These are phyloP conservation scores for Odontophorus gujanensis DNA, from an alignment of 2,113 vertebrate species.

Conservation along the genomic window DNA sequence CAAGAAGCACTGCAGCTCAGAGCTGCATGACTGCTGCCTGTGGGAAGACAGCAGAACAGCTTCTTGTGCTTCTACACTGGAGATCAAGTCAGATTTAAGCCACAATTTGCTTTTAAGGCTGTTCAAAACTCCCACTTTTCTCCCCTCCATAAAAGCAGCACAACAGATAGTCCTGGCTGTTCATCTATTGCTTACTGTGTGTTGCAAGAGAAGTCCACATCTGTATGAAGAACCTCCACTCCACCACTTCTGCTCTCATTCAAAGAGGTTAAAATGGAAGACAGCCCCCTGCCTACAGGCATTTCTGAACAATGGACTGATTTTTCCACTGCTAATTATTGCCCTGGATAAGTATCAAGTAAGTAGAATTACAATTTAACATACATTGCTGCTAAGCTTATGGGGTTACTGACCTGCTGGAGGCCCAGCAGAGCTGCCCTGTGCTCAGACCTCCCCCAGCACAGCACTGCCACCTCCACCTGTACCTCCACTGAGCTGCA, in stretches of 20 bases:
- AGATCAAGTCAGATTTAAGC: neutral
- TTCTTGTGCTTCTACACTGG: fast-evolving
- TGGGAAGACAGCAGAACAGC: neutral
- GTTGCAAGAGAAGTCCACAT: neutral
- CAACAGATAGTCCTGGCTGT: neutral
- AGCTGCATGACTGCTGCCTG: neutral
- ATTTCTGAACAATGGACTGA: slow-evolving; percentile 38
- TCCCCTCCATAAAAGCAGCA: fast-evolving
- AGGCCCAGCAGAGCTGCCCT: neutral
- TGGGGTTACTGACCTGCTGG: slow-evolving; percentile 21
- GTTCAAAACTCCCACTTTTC: neutral
- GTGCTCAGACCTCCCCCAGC: neutral
- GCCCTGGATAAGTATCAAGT: slow-evolving; percentile 60
- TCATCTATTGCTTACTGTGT: fast-evolving
- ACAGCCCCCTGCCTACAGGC: slow-evolving; percentile 56
- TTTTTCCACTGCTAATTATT: slow-evolving; percentile 59
- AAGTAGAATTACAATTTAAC: slow-evolving; percentile 40
- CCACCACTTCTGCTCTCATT: slow-evolving; percentile 24
- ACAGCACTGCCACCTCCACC: neutral
- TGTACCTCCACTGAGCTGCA: too few species aligned
- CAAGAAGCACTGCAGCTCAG: neutral
- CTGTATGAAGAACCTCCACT: neutral
- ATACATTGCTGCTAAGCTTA: slow-evolving; percentile 24
- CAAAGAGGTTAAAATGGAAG: slow-evolving; percentile 33
- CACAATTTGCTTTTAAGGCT: fast-evolving